Conservation (phyloP, 2,888 invertebrate genomes). For the Smittia aterrima region DNA sequence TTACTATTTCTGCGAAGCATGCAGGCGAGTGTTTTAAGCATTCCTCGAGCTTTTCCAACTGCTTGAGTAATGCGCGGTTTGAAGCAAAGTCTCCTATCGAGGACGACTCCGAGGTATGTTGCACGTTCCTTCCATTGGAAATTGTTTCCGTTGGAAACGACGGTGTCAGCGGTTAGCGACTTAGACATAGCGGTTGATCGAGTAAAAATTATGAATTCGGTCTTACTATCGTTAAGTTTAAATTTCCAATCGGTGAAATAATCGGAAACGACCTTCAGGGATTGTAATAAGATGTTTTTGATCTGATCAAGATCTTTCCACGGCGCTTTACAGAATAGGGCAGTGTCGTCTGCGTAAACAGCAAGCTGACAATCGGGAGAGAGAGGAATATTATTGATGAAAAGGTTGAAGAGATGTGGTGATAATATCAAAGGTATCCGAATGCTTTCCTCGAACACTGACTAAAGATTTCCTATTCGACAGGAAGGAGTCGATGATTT, state of each 20-base stretch:
- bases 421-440: slow-evolving; percentile 42
- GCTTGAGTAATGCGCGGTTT: not conserved
- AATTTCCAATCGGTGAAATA: not conserved
- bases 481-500: slow-evolving; percentile 45
- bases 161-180: not conserved
- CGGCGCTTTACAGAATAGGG: not conserved
- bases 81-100: not conserved
- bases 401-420: slow-evolving; percentile 44
- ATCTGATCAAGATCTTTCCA: slow-evolving; percentile 1
- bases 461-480: slow-evolving; percentile 45
- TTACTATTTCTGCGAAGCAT: not conserved
- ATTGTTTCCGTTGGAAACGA: not conserved
- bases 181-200: not conserved
- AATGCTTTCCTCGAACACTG: slow-evolving; percentile 42
- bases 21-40: not conserved
- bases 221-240: not conserved
- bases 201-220: not conserved
- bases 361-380: slow-evolving; percentile 40
- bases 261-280: too few relatives aligned
- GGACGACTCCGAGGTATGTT: not conserved
- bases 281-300: too few relatives aligned
- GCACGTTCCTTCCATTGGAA: not conserved
- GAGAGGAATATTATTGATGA: slow-evolving; percentile 45
- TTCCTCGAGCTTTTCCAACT: not conserved
- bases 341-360: slow-evolving; percentile 44